Evolutionary conservation across 2,888 invertebrate genomes (phyloP).

Genomic region (Beris chalybata): DNA sequence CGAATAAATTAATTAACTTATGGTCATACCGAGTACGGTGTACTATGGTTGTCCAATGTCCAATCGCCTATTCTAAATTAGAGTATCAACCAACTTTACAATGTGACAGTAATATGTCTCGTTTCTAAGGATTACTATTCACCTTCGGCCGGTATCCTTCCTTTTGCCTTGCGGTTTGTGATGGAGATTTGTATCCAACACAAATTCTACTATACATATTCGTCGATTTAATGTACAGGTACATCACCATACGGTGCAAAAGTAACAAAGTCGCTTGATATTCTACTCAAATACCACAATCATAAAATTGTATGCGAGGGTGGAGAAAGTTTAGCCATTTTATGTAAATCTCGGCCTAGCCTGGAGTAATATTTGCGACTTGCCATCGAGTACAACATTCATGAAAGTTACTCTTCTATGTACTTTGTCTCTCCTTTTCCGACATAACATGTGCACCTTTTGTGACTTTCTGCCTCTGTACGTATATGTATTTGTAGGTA

Average conservation of each 20-base stretch:
- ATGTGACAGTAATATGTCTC: constrained; percentile 3
- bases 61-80: too few species aligned
- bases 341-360: constrained; percentile 33
- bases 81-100: neutral
- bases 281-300: neutral
- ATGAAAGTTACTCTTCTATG: constrained; percentile 36
- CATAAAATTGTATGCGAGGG: constrained; percentile 6
- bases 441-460: constrained; percentile 30
- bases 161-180: neutral
- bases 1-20: too few species aligned
- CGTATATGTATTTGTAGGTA: neutral
- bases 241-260: neutral
- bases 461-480: neutral
- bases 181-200: neutral
- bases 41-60: too few species aligned
- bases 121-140: neutral
- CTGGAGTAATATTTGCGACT: constrained; percentile 17
- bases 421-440: constrained; percentile 34
- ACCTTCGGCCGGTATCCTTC: neutral
- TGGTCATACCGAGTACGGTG: too few species aligned
- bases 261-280: neutral
- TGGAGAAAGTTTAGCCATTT: constrained; percentile 25
- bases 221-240: neutral
- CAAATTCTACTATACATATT: neutral
- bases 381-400: constrained; percentile 27